Evolutionary conservation across 2,888 invertebrate species (phyloP).

Genomic region (Amphipyra berbera): DNA sequence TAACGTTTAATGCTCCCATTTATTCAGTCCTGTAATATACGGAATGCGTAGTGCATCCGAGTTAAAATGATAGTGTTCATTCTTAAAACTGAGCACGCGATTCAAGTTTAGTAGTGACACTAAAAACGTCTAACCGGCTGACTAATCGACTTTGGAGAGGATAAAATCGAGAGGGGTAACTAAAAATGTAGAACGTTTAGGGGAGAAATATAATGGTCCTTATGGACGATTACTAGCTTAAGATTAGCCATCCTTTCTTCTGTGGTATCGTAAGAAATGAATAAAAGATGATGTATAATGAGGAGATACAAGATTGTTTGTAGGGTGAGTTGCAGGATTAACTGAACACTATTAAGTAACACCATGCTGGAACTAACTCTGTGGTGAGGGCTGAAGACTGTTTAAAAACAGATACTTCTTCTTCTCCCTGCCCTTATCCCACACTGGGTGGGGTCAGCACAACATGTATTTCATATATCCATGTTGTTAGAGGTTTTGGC

Average conservation of each 20-base stretch:
- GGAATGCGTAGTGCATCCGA: slow-evolving; percentile 20
- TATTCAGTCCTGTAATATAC: slow-evolving; percentile 31
- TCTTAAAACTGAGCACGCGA: slow-evolving; percentile 42
- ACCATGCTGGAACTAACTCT: no score
- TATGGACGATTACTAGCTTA: neutral
- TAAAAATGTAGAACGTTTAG: neutral
- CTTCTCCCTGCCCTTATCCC: no score
- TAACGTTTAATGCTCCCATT: slow-evolving; percentile 36
- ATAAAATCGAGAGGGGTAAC: slow-evolving; percentile 2
- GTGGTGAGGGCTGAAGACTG: no score
- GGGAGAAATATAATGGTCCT: neutral
- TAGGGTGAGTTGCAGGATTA: neutral
- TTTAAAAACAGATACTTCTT: neutral
- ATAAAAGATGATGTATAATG: no score
- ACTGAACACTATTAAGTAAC: neutral
- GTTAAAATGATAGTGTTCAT: slow-evolving; percentile 32
- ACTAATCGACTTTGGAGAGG: slow-evolving; percentile 10
- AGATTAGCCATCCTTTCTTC: neutral
- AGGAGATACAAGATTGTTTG: neutral
- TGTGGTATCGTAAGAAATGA: no score
- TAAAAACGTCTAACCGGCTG: slow-evolving; percentile 16
- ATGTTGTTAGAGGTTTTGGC: no score
- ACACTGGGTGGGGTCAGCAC: no score
- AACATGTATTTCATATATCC: no score
- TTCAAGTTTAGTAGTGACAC: slow-evolving; percentile 33